Evolutionary conservation across 2,888 invertebrate genomes (phyloP).

Genomic region (Hetaerina titia): DNA sequence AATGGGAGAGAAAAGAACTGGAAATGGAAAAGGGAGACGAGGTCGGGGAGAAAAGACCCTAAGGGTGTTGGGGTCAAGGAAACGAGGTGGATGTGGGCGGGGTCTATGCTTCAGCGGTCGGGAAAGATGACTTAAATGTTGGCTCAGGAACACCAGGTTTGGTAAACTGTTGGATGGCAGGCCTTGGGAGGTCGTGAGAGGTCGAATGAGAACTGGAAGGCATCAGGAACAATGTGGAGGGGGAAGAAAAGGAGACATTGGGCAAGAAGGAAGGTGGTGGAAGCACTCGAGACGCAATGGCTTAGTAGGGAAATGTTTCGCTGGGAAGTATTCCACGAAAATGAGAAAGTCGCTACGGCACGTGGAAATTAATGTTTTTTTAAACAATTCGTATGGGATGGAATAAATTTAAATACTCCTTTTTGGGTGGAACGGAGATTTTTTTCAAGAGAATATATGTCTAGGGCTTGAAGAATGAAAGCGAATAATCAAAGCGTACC

Average conservation of each 20-base stretch:
- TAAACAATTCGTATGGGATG: background rate
- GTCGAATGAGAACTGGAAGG: background rate
- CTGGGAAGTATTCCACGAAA: background rate
- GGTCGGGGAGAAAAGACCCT: background rate
- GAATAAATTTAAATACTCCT: background rate
- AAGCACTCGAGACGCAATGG: background rate
- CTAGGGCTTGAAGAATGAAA: no score
- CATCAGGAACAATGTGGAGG: background rate
- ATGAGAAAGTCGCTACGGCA: background rate
- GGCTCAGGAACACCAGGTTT: slow-evolving; percentile 8
- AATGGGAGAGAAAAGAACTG: background rate
- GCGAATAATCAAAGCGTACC: no score
- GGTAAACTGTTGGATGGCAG: slow-evolving; percentile 23
- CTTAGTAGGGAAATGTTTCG: background rate
- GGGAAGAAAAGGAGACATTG: background rate
- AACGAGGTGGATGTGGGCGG: background rate
- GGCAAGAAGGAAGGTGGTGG: background rate
- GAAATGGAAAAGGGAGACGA: background rate
- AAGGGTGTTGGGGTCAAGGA: background rate
- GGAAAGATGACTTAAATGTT: slow-evolving; percentile 41
- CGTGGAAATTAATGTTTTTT: background rate
- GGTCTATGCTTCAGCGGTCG: background rate
- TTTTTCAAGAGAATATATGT: no score
- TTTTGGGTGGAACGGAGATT: no score
- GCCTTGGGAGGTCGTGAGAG: background rate